Evolutionary conservation across 1,140 invertebrate species (phyloP).

Genomic region (Brachystomella parvula): DNA sequence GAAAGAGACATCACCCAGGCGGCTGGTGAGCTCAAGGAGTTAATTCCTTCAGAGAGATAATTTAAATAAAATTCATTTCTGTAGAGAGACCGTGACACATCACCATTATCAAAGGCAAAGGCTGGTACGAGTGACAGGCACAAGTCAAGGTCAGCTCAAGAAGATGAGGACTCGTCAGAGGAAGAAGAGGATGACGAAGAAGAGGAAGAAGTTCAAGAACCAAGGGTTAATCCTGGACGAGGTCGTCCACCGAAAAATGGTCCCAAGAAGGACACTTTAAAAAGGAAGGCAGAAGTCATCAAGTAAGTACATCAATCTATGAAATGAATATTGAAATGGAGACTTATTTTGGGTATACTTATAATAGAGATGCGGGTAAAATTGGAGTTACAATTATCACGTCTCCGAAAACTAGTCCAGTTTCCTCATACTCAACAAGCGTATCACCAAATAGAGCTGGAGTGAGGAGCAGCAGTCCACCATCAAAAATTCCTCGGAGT

Average conservation of each 20-base stretch:
- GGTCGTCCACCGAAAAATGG: conserved; percentile 4
- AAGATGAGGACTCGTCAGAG: conserved; percentile 15
- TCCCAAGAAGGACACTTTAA: conserved; percentile 41
- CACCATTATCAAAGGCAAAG: conserved; percentile 29
- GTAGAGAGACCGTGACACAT: conserved; percentile 21
- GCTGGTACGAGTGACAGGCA: conserved; percentile 27
- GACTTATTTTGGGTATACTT: conserved; percentile 20
- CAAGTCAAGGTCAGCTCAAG: conserved; percentile 33
- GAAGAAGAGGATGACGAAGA: conserved; percentile 41
- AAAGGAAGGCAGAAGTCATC: conserved; percentile 41
- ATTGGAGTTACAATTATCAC: conserved; percentile 71
- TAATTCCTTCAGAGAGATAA: too few relatives aligned
- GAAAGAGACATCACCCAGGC: too few relatives aligned
- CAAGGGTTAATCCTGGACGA: background rate
- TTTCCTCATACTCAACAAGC: conserved; percentile 31
- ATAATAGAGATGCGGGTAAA: conserved; percentile 74
- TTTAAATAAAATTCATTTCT: too few relatives aligned
- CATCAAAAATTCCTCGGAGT: background rate
- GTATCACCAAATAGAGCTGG: conserved; percentile 15
- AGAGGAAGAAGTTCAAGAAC: conserved; percentile 6
- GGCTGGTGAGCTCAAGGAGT: too few relatives aligned
- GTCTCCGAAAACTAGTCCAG: conserved; percentile 36
- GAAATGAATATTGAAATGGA: background rate
- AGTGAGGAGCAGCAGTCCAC: background rate
- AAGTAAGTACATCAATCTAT: conserved; percentile 25